These are phyloP conservation scores for Onthophagus taurus DNA, from an alignment of 1,140 invertebrate species.

Conservation along the genomic window DNA sequence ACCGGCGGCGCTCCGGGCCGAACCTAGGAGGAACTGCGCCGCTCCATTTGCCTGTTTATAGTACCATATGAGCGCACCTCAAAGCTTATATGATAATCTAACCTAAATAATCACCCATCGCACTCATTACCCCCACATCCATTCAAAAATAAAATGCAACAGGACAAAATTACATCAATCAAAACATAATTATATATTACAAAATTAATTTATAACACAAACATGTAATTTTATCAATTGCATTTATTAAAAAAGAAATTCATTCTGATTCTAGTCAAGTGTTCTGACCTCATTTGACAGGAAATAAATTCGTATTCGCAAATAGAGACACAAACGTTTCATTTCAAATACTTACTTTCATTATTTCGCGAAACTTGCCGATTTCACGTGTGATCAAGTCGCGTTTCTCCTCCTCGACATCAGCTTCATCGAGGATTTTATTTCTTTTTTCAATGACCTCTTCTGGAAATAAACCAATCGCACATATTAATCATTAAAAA, in stretches of 20 bases:
- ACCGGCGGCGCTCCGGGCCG: constrained; percentile 35
- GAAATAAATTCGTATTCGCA: too few relatives aligned
- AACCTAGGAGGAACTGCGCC: constrained; percentile 36
- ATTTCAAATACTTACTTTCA: constrained; percentile 78
- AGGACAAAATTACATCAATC: too few relatives aligned
- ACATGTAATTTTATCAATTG: too few relatives aligned
- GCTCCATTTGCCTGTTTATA: constrained; percentile 38
- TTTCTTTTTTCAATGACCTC: constrained; percentile 44
- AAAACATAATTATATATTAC: too few relatives aligned
- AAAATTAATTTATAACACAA: too few relatives aligned
- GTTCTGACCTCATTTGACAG: constrained; percentile 8
- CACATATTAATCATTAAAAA: too few relatives aligned
- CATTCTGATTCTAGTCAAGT: too few relatives aligned
- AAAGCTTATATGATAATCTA: constrained; percentile 19
- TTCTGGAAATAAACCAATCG: constrained; percentile 20
- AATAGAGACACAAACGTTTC: too few relatives aligned
- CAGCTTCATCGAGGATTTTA: constrained; percentile 64
- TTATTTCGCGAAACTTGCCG: constrained; percentile 92
- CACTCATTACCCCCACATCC: too few relatives aligned
- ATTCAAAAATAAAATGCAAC: too few relatives aligned
- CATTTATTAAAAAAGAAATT: too few relatives aligned
- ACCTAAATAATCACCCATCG: too few relatives aligned
- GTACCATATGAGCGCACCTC: constrained; percentile 38
- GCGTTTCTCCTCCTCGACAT: constrained; percentile 94
- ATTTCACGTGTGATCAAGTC: constrained; percentile 93